Conservation (phyloP, 2,113 vertebrate species). For the Leptocoma aspasia region DNA sequence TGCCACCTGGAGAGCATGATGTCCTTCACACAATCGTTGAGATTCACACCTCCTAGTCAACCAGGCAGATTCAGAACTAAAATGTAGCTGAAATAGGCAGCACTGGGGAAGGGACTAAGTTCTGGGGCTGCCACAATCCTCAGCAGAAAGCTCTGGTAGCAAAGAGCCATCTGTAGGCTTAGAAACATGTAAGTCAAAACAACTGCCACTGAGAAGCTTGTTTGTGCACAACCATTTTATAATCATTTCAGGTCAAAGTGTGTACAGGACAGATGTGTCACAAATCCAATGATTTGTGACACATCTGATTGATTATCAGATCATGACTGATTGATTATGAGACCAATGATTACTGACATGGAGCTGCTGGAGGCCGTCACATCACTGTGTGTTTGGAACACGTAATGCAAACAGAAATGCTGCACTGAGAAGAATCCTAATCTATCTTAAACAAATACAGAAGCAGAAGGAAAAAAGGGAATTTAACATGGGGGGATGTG, state of each 20-base stretch:
- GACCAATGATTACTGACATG: background rate
- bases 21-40: background rate
- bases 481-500: background rate
- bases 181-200: background rate
- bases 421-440: background rate
- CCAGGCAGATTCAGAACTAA: background rate
- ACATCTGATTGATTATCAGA: too few relatives aligned
- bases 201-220: background rate
- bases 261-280: background rate
- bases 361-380: background rate
- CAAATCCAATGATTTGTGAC: background rate
- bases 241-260: background rate
- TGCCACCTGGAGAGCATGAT: background rate
- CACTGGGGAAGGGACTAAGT: background rate
- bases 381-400: background rate
- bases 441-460: background rate
- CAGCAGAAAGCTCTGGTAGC: background rate
- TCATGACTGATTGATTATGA: too few relatives aligned
- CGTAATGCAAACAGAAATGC: slow-evolving; percentile 6
- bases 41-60: background rate
- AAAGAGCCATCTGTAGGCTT: background rate
- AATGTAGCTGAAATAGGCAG: background rate
- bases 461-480: slow-evolving; percentile 1
- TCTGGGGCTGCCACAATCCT: background rate
- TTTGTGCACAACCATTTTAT: background rate